Conservation (phyloP, 2,888 invertebrate species). For the Mesorhabditis spiculigera region DNA sequence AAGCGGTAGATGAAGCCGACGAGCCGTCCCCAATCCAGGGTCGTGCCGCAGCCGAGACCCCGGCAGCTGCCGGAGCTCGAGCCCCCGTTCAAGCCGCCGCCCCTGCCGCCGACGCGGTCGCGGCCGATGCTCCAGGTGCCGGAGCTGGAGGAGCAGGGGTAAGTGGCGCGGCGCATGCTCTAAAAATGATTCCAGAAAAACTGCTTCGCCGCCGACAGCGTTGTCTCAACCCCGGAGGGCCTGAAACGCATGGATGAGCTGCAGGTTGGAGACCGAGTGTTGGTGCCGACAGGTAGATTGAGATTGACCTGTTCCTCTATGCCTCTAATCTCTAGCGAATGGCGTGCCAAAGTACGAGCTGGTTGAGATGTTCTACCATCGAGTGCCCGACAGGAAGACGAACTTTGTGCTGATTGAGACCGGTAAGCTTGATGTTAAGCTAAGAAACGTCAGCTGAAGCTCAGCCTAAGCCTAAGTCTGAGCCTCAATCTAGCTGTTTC, state of each 20-base stretch:
- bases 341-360: conserved; percentile 48
- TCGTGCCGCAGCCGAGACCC: neutral
- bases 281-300: neutral
- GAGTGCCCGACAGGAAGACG: conserved; percentile 43
- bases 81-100: no score
- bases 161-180: neutral
- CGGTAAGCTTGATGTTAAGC: conserved; percentile 10
- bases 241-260: conserved; percentile 51
- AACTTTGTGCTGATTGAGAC: conserved; percentile 47
- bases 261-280: conserved; percentile 43
- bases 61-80: neutral
- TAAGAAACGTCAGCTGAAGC: no score
- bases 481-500: no score
- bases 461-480: no score
- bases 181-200: conserved; percentile 14
- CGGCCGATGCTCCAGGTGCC: conserved; percentile 9
- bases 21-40: neutral
- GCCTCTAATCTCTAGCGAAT: conserved; percentile 49
- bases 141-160: conserved; percentile 7
- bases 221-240: conserved; percentile 38
- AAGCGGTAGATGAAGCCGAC: neutral
- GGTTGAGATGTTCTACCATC: conserved; percentile 57
- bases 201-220: conserved; percentile 53
- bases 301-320: conserved; percentile 14
- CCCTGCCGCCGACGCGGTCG: neutral